Evolutionary conservation across 2,888 invertebrate species (phyloP), one percentile per base, ranked within the genome.

Genomic region (Hedya salicella): DNA sequence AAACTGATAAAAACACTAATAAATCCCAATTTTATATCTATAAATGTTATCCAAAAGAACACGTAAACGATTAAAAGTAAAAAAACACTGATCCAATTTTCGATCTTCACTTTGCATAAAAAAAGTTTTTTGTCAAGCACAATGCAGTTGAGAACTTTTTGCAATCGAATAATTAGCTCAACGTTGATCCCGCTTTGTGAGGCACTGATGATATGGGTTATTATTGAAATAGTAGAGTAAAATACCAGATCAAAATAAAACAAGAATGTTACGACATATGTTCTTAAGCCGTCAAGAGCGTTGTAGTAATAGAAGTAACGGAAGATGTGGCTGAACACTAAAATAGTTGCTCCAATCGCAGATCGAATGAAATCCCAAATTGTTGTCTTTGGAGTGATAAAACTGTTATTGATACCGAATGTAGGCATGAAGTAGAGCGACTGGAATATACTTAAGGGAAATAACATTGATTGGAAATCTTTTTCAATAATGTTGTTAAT

Each of bases 401-500:
- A 40, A 11, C 14, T 40, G 9, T 14, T n/a, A 40, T 14, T 40
- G n/a, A 40, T 40, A 40, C 14, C 14, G 14, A 2, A 40, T 6
- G 3, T 3, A 14, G 40, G 14, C 14, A 40, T 40, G 14, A 40
- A 40, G 14, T 5, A 40, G 14, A 40, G 4, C 0, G 40, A 40
- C 14, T 40, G 40, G 9, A 40, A n/a, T 40, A 40, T 14, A 14
- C n/a, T 14, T 5, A 40, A 14, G 14, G 40, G 40, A 14, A 40
- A 40, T 3, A 40, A 14, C 14, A 40, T 14, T 4, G 40, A 6
- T 40, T 40, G 40, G 14, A 40, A 14, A 6, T 40, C 40, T 40
- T 40, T 40, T n/a, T 40, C 40, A 3, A 40, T 40, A 25, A 30
- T 56, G 16, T 56, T 56, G 9, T 54, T 40, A 14, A 40, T 39